Conservation (phyloP, 2,113 vertebrate genomes). For the Solea senegalensis region DNA sequence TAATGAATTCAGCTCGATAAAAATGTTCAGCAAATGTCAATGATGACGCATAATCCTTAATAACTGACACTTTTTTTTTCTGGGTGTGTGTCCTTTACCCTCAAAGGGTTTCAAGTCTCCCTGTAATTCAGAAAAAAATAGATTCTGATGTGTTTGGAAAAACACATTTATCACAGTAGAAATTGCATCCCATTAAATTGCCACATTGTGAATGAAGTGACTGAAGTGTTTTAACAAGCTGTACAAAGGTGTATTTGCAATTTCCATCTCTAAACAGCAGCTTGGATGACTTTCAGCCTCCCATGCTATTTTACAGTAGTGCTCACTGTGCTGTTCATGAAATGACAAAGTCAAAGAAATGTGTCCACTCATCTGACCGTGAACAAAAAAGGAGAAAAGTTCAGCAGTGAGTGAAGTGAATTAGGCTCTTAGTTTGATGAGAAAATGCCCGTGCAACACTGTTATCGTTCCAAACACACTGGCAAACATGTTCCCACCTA, state of each 20-base stretch:
- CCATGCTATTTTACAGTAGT: conserved; percentile 16
- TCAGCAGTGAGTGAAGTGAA: conserved; percentile 5
- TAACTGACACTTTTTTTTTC: conserved; percentile 46
- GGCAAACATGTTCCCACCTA: conserved; percentile 28
- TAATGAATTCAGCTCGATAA: conserved; percentile 75
- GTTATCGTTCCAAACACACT: conserved; percentile 48
- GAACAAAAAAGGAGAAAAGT: conserved; percentile 26
- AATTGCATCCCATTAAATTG: conserved; percentile 9
- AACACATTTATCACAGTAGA: conserved; percentile 15
- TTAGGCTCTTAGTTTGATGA: not conserved
- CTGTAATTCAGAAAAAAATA: conserved; percentile 24
- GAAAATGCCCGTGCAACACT: conserved; percentile 30
- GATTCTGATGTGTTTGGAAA: not conserved
- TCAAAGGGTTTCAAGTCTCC: conserved; percentile 30
- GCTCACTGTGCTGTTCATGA: not conserved
- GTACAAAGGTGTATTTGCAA: not conserved
- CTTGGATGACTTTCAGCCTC: conserved; percentile 1
- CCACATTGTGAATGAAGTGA: conserved; percentile 9
- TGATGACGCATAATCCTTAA: conserved; percentile 71
- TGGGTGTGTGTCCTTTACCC: not conserved
- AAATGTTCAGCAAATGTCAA: conserved; percentile 77
- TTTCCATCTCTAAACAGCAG: conserved; percentile 12
- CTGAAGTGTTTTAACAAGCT: conserved; percentile 1
- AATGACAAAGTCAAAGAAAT: not conserved
- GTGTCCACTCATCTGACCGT: not conserved